phyloP scores from a whole-genome alignment of 2,113 vertebrate genomes.

The Ifrita kowaldi region DNA sequence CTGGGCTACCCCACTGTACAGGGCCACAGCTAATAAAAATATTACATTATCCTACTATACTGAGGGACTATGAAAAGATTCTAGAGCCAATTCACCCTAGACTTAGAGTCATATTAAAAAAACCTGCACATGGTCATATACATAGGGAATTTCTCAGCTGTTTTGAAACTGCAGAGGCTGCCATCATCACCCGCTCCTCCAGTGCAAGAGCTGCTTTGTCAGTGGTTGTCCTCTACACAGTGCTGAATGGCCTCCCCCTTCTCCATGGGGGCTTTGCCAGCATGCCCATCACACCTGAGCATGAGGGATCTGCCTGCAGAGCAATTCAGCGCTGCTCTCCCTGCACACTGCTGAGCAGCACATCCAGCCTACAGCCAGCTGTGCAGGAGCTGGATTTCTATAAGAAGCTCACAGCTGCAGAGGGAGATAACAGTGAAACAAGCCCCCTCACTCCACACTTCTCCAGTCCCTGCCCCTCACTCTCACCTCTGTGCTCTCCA shows the following conservation, averaged over 20 bases:
- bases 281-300: accelerated
- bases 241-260: background rate
- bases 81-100: background rate
- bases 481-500: background rate
- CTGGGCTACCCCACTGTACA: background rate
- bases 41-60: background rate
- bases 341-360: background rate
- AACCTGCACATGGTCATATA: background rate
- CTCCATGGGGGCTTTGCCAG: background rate
- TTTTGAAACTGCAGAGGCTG: background rate
- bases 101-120: background rate
- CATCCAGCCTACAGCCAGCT: background rate
- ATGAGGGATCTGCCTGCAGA: background rate
- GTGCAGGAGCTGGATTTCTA: background rate
- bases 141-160: background rate
- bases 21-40: background rate
- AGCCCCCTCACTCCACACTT: background rate
- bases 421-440: background rate
- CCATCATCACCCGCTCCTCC: background rate
- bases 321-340: background rate
- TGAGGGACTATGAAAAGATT: background rate
- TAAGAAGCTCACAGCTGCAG: background rate
- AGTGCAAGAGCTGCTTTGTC: background rate
- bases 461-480: background rate
- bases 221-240: background rate